A percentile compares a stretch with the other conserved stretches of the same genome.
Evolutionary conservation across 2,888 invertebrate genomes (phyloP).

Genomic region (Agrotis clavis): DNA sequence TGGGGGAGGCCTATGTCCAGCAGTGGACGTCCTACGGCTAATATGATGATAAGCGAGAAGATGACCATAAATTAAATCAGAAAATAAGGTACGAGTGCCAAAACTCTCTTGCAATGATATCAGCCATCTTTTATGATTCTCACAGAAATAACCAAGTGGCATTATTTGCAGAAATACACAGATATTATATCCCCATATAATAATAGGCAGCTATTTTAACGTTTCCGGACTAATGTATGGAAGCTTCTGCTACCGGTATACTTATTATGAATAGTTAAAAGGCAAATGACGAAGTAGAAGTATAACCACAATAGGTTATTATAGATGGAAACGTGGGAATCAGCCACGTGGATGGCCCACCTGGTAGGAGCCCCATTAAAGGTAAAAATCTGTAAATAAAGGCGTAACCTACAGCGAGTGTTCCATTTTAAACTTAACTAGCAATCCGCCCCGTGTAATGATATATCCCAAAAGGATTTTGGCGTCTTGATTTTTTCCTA

Average conservation of each 20-base stretch:
- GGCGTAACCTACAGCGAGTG: neutral
- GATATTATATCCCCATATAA: neutral
- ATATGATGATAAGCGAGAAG: no score
- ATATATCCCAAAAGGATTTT: no score
- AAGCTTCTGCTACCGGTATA: neutral
- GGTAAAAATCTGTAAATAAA: neutral
- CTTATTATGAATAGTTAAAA: constrained; percentile 28
- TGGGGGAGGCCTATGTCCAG: no score
- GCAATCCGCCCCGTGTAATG: no score
- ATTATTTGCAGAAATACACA: neutral
- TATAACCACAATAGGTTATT: constrained; percentile 1
- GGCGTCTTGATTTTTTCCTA: no score
- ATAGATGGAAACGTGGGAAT: constrained; percentile 29
- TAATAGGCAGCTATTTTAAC: neutral
- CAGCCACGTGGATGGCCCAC: neutral
- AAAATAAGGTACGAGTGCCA: neutral
- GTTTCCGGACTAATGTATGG: neutral
- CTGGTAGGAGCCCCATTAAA: neutral
- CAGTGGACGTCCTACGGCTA: no score
- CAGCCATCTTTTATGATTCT: neutral
- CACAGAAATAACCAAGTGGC: neutral
- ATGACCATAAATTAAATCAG: neutral
- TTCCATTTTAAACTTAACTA: no score
- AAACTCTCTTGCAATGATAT: neutral
- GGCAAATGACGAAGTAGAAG: neutral